Conservation (phyloP, 2,113 vertebrate species). For the Rhombomys opimus region DNA sequence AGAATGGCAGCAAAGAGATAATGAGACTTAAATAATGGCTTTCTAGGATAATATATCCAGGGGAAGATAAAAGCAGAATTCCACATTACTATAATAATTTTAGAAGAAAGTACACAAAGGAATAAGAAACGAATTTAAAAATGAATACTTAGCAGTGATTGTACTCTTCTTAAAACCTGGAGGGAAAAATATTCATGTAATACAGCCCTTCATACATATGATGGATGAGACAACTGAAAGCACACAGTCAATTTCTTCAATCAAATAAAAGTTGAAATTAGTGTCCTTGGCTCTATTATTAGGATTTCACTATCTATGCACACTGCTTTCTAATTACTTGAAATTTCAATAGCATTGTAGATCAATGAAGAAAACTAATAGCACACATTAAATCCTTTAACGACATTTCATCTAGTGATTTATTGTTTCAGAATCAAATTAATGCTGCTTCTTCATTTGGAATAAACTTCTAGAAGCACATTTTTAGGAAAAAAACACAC, state of each 20-base stretch:
- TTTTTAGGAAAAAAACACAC: slow-evolving; percentile 4
- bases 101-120: background rate
- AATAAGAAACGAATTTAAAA: background rate
- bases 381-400: slow-evolving; percentile 33
- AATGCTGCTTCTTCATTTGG: background rate
- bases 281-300: background rate
- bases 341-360: slow-evolving; percentile 47
- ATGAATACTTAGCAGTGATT: background rate
- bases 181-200: slow-evolving; percentile 2
- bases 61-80: background rate
- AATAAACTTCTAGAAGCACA: slow-evolving; percentile 25
- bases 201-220: background rate
- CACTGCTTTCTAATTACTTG: slow-evolving; percentile 58
- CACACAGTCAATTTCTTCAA: background rate
- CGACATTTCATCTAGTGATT: background rate
- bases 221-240: background rate
- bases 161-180: background rate
- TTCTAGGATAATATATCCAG: background rate
- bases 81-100: slow-evolving; percentile 11
- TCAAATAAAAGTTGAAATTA: slow-evolving; percentile 19
- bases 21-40: no score
- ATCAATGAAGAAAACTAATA: slow-evolving; percentile 57
- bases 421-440: slow-evolving; percentile 59
- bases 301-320: slow-evolving; percentile 2
- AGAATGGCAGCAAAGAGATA: background rate